Evolutionary conservation across 2,113 vertebrate genomes (phyloP).

Genomic region (Nesoenas mayeri): DNA sequence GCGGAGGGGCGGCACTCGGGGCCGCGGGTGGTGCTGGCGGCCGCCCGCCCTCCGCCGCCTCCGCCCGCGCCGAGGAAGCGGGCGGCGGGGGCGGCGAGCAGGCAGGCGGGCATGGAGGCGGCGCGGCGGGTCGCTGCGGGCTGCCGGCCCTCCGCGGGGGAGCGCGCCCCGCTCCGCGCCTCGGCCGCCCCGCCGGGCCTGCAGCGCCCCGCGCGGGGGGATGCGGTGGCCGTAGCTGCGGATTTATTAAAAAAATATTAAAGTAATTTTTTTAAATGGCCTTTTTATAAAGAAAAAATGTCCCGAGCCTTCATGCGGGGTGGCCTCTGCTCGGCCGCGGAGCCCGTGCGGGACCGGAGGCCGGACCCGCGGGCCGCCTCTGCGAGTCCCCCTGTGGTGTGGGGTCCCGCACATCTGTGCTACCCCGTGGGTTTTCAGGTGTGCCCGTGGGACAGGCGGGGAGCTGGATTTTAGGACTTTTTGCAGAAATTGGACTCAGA

Average conservation of each 20-base stretch:
- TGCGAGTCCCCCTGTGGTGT: fast-evolving
- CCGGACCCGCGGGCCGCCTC: no score
- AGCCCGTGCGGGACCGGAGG: background rate
- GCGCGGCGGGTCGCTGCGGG: no score
- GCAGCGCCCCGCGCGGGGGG: no score
- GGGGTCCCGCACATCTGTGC: background rate
- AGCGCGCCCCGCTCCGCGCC: background rate
- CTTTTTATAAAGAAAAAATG: background rate
- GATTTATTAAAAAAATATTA: background rate
- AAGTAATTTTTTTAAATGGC: no score
- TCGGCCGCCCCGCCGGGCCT: background rate
- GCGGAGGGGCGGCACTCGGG: no score
- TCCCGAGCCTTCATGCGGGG: no score
- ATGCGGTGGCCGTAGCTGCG: background rate
- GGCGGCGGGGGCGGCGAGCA: no score
- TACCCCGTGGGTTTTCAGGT: background rate
- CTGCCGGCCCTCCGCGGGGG: no score
- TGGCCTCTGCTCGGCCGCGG: background rate
- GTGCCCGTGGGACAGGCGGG: background rate
- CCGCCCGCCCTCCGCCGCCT: no score
- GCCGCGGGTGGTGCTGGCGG: no score
- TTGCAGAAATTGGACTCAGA: background rate
- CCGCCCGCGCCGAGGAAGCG: no score
- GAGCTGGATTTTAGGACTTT: fast-evolving
- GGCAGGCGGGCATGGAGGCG: no score